Evolutionary conservation across 2,888 invertebrate genomes (phyloP).

Genomic region (Coleophora deauratella): DNA sequence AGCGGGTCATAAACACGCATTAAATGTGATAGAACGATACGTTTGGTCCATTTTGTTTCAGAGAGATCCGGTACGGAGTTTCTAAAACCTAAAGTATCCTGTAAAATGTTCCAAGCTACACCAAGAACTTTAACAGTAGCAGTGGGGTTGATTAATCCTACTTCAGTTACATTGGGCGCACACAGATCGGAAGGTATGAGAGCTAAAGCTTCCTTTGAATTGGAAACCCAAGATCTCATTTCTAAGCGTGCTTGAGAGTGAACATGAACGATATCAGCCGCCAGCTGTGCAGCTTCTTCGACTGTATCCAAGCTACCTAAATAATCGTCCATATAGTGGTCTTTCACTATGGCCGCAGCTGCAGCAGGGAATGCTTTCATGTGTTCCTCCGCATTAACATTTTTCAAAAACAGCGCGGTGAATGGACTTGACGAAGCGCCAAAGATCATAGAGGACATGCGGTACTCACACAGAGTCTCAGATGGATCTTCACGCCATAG

Average conservation of each 20-base stretch:
- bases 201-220: not conserved
- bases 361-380: not conserved
- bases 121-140: too few species aligned
- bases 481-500: not conserved
- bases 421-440: not conserved
- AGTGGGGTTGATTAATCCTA: too few species aligned
- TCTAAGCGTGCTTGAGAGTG: not conserved
- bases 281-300: not conserved
- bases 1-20: not conserved
- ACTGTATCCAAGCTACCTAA: not conserved
- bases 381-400: not conserved
- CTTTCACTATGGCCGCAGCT: not conserved
- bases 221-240: slow-evolving; percentile 1
- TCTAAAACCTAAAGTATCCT: too few species aligned
- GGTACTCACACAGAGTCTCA: not conserved
- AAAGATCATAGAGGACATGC: too few species aligned
- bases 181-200: not conserved
- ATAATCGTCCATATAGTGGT: slow-evolving; percentile 2
- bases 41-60: too few species aligned
- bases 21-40: not conserved
- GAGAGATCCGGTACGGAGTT: too few species aligned
- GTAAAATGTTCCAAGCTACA: too few species aligned
- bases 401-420: not conserved
- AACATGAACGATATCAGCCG: not conserved
- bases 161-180: too few species aligned